Conservation (phyloP, 1,140 invertebrate genomes). For the Lepidurus couesii region DNA sequence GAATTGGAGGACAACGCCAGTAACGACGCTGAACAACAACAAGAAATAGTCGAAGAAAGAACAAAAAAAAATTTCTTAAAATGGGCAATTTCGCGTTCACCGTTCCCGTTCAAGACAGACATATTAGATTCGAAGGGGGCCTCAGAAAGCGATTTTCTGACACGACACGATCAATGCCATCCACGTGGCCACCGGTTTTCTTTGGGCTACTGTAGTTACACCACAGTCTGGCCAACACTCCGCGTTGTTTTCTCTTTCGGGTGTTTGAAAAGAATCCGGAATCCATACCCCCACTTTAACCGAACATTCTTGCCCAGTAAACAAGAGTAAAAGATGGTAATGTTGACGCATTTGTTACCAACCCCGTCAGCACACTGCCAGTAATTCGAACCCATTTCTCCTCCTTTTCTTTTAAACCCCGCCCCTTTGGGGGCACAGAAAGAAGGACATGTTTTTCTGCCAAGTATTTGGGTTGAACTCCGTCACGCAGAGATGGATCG, state of each 20-base stretch:
- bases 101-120: background rate
- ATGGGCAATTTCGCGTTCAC: background rate
- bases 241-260: too few species aligned
- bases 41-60: background rate
- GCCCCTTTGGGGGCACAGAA: background rate
- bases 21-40: background rate
- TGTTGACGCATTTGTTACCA: too few species aligned
- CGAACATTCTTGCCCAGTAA: too few species aligned
- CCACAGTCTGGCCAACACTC: too few species aligned
- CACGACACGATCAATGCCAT: background rate
- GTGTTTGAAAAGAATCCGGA: too few species aligned
- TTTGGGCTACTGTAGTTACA: background rate
- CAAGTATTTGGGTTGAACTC: background rate
- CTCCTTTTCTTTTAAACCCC: background rate
- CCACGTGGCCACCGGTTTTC: background rate
- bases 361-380: too few species aligned
- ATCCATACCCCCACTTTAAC: too few species aligned
- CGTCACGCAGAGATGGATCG: background rate
- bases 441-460: background rate
- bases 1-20: background rate
- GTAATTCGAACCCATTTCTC: background rate
- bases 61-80: background rate
- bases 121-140: background rate
- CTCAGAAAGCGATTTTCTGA: constrained; percentile 4
- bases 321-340: too few species aligned